These are phyloP conservation scores for Brachionus calyciflorus DNA, from an alignment of 1,140 invertebrate genomes.

Conservation along the genomic window DNA sequence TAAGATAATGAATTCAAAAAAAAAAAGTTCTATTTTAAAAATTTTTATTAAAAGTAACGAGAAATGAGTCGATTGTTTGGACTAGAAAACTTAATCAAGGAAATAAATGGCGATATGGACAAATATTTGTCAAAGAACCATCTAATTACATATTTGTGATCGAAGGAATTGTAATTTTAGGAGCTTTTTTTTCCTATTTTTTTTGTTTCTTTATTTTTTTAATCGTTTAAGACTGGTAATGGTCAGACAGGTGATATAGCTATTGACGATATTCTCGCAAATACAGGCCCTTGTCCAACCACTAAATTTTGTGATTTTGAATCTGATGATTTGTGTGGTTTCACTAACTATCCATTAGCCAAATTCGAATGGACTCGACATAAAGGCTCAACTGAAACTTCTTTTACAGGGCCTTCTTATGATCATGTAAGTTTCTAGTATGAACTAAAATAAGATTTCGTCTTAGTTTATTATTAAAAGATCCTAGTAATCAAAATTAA, in stretches of 20 bases:
- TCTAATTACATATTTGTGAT: constrained; percentile 41
- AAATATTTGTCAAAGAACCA: constrained; percentile 9
- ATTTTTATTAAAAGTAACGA: background rate
- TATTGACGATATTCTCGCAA: constrained; percentile 36
- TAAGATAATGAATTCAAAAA: background rate
- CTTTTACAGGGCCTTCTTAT: constrained; percentile 48
- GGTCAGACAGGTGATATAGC: constrained; percentile 41
- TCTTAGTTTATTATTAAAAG: too few species aligned
- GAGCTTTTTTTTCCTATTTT: too few species aligned
- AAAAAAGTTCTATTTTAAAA: background rate
- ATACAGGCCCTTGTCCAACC: background rate
- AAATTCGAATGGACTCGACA: constrained; percentile 56
- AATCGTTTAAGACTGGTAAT: background rate
- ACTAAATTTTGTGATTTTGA: constrained; percentile 39
- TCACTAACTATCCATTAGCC: constrained; percentile 54
- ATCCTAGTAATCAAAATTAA: too few species aligned
- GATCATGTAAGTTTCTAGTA: too few species aligned
- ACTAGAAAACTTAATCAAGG: constrained; percentile 28
- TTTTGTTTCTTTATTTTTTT: background rate
- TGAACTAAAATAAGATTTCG: too few species aligned
- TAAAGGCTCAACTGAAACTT: constrained; percentile 47
- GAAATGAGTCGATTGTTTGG: constrained; percentile 4
- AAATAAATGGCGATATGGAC: constrained; percentile 29
- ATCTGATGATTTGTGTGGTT: constrained; percentile 49
- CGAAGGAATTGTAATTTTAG: constrained; percentile 42